These are phyloP conservation scores for Peromyscus polionotus DNA, from an alignment of 2,113 vertebrate species.

Conservation along the genomic window DNA sequence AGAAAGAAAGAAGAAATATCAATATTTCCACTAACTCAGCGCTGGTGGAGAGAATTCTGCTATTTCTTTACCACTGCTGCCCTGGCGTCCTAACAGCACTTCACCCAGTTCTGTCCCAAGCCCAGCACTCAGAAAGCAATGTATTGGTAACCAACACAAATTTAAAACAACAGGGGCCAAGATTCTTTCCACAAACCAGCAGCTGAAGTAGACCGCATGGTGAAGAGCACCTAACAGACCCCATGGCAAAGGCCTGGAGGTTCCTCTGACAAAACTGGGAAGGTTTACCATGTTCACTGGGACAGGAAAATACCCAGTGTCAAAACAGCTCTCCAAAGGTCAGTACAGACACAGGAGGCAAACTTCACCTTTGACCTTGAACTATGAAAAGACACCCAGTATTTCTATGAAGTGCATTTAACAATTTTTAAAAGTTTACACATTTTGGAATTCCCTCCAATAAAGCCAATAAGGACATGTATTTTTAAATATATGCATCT, in stretches of 20 bases:
- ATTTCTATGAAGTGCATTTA: not conserved
- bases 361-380: not conserved
- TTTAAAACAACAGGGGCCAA: not conserved
- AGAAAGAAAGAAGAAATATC: not conserved
- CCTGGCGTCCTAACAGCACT: not conserved
- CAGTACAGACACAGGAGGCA: not conserved
- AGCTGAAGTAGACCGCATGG: not conserved
- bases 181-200: not conserved
- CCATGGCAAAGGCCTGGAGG: not conserved
- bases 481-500: not conserved
- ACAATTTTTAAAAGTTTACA: not conserved
- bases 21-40: not conserved
- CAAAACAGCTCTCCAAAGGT: not conserved
- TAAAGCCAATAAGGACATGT: not conserved
- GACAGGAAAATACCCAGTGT: not conserved
- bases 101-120: not conserved
- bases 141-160: not conserved
- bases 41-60: not conserved
- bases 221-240: not conserved
- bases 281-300: not conserved
- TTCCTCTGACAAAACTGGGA: not conserved
- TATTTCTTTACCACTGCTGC: not conserved
- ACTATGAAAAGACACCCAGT: not conserved
- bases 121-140: not conserved
- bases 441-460: not conserved